Percentiles rank a stretch among this genome's conserved stretches.
These are phyloP conservation scores for Pseudopleuronectes americanus DNA, from an alignment of 2,797 vertebrate genomes.

Conservation along the genomic window DNA sequence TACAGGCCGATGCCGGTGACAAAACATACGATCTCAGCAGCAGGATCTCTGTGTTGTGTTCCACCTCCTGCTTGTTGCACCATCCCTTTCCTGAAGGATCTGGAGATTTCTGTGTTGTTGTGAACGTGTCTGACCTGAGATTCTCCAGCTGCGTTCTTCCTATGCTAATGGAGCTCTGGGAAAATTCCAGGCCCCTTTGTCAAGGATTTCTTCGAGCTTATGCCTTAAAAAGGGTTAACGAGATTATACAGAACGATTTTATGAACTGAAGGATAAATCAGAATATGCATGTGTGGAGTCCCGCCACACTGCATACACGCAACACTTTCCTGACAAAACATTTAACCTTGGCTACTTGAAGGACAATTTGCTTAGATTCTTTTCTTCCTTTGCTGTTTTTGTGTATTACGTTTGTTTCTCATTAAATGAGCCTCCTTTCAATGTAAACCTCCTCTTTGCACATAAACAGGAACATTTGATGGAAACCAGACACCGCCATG, in stretches of 20 bases:
- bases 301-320: background rate
- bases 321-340: conserved; percentile 11
- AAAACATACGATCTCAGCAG: background rate
- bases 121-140: no score
- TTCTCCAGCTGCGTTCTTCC: no score
- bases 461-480: conserved; percentile 41
- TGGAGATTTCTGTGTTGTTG: no score
- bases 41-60: no score
- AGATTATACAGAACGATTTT: no score
- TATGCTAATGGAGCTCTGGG: no score
- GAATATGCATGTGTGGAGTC: background rate
- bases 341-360: background rate
- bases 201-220: no score
- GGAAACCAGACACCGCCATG: conserved; percentile 37
- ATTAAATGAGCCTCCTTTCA: conserved; percentile 50
- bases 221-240: no score
- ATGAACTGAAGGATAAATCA: background rate
- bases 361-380: conserved; percentile 37
- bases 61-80: no score
- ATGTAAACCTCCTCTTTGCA: conserved; percentile 32
- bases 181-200: no score
- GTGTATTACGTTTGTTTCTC: conserved; percentile 49
- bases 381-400: conserved; percentile 51
- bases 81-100: no score
- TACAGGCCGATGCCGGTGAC: no score